phyloP scores from a whole-genome alignment of 2,113 vertebrate species.

The Alethe diademata region DNA sequence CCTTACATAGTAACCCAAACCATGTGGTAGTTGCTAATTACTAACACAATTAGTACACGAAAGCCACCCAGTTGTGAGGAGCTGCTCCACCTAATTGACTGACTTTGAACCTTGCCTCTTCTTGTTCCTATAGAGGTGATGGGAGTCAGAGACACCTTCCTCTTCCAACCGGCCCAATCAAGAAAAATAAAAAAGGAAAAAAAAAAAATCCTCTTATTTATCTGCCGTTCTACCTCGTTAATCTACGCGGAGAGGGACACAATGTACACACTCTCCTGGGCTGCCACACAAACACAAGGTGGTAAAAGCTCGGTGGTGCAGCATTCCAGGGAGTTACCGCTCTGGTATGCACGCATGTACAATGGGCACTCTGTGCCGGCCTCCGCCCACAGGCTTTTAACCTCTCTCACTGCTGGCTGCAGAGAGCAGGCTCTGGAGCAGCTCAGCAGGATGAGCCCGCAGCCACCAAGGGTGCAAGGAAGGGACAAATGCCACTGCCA shows the following conservation, averaged over 20 bases:
- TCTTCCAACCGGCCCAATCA: neutral
- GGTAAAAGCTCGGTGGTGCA: conserved; percentile 50
- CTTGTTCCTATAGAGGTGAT: neutral
- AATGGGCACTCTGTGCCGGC: conserved; percentile 64
- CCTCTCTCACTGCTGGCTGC: neutral
- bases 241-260: neutral
- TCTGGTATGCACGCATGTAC: conserved; percentile 58
- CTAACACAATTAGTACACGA: conserved; percentile 2
- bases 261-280: neutral
- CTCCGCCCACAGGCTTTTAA: conserved; percentile 52
- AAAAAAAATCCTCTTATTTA: neutral
- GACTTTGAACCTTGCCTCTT: neutral
- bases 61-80: neutral
- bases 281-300: conserved; percentile 56
- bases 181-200: neutral
- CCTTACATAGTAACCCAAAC: neutral
- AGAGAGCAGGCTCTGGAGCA: neutral
- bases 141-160: neutral
- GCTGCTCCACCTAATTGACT: conserved; percentile 12
- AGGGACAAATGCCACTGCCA: accelerated
- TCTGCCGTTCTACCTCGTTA: conserved; percentile 19
- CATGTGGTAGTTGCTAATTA: neutral
- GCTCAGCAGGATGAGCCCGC: accelerated
- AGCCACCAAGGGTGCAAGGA: neutral
- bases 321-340: conserved; percentile 67